phyloP scores from a whole-genome alignment of 2,797 vertebrate genomes.

The Propithecus deckenii region DNA sequence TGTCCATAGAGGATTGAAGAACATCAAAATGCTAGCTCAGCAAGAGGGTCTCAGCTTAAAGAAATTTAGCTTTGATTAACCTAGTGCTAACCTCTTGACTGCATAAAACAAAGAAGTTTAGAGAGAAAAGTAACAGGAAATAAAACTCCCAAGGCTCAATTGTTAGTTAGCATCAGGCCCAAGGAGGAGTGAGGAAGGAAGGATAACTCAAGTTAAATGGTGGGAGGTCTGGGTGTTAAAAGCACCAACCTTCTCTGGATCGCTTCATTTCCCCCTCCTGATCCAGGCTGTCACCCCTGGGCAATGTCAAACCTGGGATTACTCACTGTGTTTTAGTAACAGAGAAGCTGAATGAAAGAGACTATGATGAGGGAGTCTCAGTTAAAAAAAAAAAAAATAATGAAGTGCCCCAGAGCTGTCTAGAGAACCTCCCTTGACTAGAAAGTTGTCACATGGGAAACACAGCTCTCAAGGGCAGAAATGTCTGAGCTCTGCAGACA shows the following conservation, averaged over 20 bases:
- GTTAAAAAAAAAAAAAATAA: background rate
- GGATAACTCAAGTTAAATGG: background rate
- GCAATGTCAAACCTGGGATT: background rate
- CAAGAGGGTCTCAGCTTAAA: background rate
- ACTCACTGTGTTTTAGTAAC: background rate
- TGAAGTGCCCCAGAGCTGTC: background rate
- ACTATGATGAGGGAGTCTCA: background rate
- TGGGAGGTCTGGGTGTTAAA: background rate
- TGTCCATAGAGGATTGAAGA: background rate
- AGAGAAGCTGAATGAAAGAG: background rate
- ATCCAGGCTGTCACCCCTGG: background rate
- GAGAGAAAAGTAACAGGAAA: background rate
- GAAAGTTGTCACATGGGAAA: background rate
- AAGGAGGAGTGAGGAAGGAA: background rate
- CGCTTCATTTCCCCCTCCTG: background rate
- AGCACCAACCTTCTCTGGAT: background rate
- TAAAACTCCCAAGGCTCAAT: background rate
- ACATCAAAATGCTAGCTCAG: background rate
- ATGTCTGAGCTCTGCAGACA: background rate
- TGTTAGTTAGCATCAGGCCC: background rate
- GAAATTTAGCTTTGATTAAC: constrained; percentile 13
- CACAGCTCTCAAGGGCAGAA: background rate
- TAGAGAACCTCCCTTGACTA: background rate
- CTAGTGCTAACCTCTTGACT: background rate
- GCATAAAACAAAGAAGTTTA: background rate